Conservation (phyloP, 2,888 invertebrate genomes). For the Griposia aprilina region DNA sequence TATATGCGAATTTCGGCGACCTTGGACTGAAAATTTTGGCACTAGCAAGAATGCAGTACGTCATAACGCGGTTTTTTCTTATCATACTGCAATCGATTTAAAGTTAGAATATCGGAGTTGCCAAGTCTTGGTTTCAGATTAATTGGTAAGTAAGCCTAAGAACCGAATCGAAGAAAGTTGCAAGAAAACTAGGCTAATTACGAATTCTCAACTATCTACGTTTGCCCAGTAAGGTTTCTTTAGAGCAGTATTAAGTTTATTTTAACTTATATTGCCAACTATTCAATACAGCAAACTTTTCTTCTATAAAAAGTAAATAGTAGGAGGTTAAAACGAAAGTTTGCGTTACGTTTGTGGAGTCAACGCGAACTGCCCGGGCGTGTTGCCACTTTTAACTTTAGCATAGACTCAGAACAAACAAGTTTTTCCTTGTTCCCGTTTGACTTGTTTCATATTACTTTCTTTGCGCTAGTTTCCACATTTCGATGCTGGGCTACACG, state of each 20-base stretch:
- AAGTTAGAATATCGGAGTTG: not conserved
- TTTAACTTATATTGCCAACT: slow-evolving; percentile 27
- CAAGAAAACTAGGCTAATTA: slow-evolving; percentile 33
- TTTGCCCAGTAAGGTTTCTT: slow-evolving; percentile 22
- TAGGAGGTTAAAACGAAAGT: slow-evolving; percentile 40
- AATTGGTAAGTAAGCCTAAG: not conserved
- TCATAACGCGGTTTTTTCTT: too few relatives aligned
- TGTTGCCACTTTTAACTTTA: slow-evolving; percentile 56
- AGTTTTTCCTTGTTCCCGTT: slow-evolving; percentile 50
- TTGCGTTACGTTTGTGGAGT: slow-evolving; percentile 40
- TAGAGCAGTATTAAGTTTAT: slow-evolving; percentile 27
- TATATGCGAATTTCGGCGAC: not conserved
- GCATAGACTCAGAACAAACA: slow-evolving; percentile 44
- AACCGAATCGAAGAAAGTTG: not conserved
- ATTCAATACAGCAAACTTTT: slow-evolving; percentile 46
- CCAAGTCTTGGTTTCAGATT: not conserved
- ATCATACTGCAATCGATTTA: not conserved
- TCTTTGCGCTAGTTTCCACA: slow-evolving; percentile 57
- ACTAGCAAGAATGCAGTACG: not conserved
- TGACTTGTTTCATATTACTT: slow-evolving; percentile 50
- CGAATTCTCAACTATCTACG: not conserved
- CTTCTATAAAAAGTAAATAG: slow-evolving; percentile 32
- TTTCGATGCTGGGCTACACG: slow-evolving; percentile 18
- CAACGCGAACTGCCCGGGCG: slow-evolving; percentile 23
- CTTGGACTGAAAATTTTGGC: not conserved